Percentiles rank a stretch among this genome's conserved stretches.
phyloP scores from a whole-genome alignment of 2,797 vertebrate genomes.

The Leptodactylus fallax region DNA sequence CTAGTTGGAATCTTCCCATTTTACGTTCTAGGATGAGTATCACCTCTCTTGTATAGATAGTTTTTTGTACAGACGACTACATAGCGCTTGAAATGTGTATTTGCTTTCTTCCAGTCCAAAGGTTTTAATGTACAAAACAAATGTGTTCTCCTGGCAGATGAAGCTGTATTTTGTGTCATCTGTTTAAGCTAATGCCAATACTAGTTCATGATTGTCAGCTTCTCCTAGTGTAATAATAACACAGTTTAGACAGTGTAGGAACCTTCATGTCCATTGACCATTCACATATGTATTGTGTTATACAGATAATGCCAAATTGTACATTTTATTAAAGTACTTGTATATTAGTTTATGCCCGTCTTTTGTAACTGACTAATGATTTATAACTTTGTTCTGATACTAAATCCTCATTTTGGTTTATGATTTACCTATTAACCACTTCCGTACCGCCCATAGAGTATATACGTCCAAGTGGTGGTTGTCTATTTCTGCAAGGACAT shows the following conservation, averaged over 20 bases:
- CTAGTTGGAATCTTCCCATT: constrained; percentile 80
- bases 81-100: constrained; percentile 32
- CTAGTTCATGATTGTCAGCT: constrained; percentile 25
- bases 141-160: constrained; percentile 44
- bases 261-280: neutral
- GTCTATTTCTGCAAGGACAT: no score
- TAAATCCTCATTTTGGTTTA: neutral
- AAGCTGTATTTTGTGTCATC: constrained; percentile 16
- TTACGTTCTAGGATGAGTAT: constrained; percentile 38
- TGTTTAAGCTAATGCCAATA: constrained; percentile 20
- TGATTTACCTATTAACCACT: constrained; percentile 22
- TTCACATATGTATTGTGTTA: neutral
- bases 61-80: constrained; percentile 18
- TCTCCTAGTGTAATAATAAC: neutral
- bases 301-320: neutral
- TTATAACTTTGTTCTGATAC: neutral
- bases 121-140: constrained; percentile 54
- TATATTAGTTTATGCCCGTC: neutral
- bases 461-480: no score
- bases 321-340: neutral
- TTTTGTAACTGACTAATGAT: neutral
- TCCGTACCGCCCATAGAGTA: no score
- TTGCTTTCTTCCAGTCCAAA: constrained; percentile 61
- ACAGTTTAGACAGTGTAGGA: neutral
- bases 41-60: neutral